A percentile compares a stretch with the other conserved stretches of the same genome.
Conservation (phyloP, 2,888 invertebrate genomes). For the Ormyrus nitidulus region DNA sequence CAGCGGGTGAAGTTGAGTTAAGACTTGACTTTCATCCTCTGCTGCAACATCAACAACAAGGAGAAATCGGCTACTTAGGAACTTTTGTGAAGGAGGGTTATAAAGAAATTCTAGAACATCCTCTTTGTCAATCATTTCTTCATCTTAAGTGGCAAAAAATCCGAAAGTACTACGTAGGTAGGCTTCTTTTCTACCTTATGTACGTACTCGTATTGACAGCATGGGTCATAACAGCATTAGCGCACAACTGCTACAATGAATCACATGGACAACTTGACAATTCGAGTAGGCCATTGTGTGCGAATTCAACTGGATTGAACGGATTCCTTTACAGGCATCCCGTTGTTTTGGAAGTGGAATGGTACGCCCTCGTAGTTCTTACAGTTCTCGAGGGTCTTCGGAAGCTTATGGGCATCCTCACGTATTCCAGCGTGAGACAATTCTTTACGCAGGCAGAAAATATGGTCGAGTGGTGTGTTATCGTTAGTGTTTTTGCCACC, state of each 20-base stretch:
- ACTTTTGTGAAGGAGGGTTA: slow-evolving; percentile 93
- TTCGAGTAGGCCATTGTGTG: slow-evolving; percentile 79
- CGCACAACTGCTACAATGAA: slow-evolving; percentile 88
- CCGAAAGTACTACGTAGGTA: slow-evolving; percentile 89
- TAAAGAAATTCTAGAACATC: slow-evolving; percentile 90
- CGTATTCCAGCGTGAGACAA: slow-evolving; percentile 87
- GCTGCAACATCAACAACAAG: slow-evolving; percentile 87
- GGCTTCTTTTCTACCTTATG: slow-evolving; percentile 86
- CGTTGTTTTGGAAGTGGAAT: slow-evolving; percentile 87
- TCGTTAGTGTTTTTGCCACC: slow-evolving; percentile 88
- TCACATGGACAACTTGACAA: slow-evolving; percentile 83
- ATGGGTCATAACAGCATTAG: slow-evolving; percentile 88
- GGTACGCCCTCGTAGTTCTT: slow-evolving; percentile 88
- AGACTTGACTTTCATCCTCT: slow-evolving; percentile 89
- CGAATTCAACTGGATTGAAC: slow-evolving; percentile 82
- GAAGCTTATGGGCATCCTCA: slow-evolving; percentile 88
- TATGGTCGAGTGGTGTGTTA: slow-evolving; percentile 91
- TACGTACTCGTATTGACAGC: slow-evolving; percentile 88
- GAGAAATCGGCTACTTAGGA: slow-evolving; percentile 90
- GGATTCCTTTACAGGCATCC: slow-evolving; percentile 86
- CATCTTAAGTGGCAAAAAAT: slow-evolving; percentile 94
- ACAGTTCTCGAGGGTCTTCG: slow-evolving; percentile 88
- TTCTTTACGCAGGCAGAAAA: slow-evolving; percentile 91
- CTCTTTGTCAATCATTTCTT: slow-evolving; percentile 90
- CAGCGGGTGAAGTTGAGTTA: slow-evolving; percentile 87